Evolutionary conservation across 2,113 vertebrate genomes (phyloP).

Genomic region (Telmatochromis sp.): DNA sequence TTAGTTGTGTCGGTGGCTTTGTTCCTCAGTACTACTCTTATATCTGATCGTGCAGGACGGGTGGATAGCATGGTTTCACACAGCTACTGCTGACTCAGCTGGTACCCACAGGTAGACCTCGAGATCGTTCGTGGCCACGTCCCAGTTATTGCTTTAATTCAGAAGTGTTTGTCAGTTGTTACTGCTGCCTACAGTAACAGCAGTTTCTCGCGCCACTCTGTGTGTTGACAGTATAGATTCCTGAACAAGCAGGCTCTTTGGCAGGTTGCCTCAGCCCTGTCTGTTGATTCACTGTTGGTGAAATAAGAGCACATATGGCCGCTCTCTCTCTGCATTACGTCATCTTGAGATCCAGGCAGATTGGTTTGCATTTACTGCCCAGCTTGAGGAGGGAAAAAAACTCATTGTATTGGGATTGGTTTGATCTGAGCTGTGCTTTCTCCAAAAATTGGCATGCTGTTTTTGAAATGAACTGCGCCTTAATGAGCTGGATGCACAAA

Average conservation of each 20-base stretch:
- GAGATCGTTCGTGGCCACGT: not conserved
- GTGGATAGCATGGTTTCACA: not conserved
- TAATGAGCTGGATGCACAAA: not conserved
- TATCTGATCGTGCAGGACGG: not conserved
- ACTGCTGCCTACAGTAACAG: not conserved
- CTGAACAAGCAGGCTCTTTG: slow-evolving; percentile 38
- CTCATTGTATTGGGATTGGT: not conserved
- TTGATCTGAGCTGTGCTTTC: not conserved
- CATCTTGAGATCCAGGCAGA: slow-evolving; percentile 50
- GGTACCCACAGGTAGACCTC: slow-evolving; percentile 1
- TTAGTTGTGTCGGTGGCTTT: not conserved
- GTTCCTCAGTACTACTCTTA: not conserved
- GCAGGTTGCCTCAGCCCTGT: slow-evolving; percentile 34
- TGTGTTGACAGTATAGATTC: slow-evolving; percentile 34
- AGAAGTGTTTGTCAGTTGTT: slow-evolving; percentile 24
- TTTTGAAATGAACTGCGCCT: not conserved
- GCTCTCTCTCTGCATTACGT: slow-evolving; percentile 58
- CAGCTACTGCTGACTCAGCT: slow-evolving; percentile 2
- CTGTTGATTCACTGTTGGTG: slow-evolving; percentile 61
- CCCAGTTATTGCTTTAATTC: not conserved
- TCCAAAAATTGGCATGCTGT: not conserved
- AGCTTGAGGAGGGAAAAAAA: not conserved
- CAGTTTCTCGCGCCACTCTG: not conserved
- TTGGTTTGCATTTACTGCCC: slow-evolving; percentile 10
- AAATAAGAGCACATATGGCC: slow-evolving; percentile 61